A percentile compares a stretch with the other conserved stretches of the same genome.
Evolutionary conservation across 2,888 invertebrate species (phyloP).

Genomic region (Brenthis hecate): DNA sequence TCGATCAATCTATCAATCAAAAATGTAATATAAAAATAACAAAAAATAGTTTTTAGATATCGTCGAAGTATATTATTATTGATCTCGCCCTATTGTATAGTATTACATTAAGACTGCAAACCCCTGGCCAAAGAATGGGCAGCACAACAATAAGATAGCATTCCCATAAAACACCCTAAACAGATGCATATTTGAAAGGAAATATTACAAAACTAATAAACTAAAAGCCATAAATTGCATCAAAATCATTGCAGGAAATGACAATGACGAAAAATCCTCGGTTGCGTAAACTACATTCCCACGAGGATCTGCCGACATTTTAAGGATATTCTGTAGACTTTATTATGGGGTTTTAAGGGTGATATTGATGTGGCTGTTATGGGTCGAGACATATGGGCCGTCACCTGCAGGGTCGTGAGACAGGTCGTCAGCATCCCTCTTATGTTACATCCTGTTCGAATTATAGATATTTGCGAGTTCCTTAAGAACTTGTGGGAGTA

Average conservation of each 20-base stretch:
- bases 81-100: conserved; percentile 2
- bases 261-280: conserved; percentile 68
- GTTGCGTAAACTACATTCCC: conserved; percentile 72
- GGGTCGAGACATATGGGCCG: conserved; percentile 51
- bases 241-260: conserved; percentile 55
- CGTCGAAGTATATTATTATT: background rate
- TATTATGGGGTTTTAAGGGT: conserved; percentile 28
- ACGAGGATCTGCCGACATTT: conserved; percentile 51
- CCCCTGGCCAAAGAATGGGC: conserved; percentile 23
- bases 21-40: background rate
- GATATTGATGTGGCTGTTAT: conserved; percentile 21
- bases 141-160: background rate
- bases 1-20: background rate
- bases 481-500: conserved; percentile 27
- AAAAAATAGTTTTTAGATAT: conserved; percentile 3
- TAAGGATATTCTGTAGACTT: conserved; percentile 31
- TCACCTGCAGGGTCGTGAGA: conserved; percentile 78
- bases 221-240: conserved; percentile 50
- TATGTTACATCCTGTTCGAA: conserved; percentile 64
- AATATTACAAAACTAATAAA: conserved; percentile 36
- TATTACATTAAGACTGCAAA: conserved; percentile 14
- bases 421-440: conserved; percentile 77
- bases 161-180: conserved; percentile 41
- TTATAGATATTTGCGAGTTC: conserved; percentile 50
- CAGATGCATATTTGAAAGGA: conserved; percentile 39